phyloP scores from a whole-genome alignment of 2,113 vertebrate species.

The Trogon surrucura region DNA sequence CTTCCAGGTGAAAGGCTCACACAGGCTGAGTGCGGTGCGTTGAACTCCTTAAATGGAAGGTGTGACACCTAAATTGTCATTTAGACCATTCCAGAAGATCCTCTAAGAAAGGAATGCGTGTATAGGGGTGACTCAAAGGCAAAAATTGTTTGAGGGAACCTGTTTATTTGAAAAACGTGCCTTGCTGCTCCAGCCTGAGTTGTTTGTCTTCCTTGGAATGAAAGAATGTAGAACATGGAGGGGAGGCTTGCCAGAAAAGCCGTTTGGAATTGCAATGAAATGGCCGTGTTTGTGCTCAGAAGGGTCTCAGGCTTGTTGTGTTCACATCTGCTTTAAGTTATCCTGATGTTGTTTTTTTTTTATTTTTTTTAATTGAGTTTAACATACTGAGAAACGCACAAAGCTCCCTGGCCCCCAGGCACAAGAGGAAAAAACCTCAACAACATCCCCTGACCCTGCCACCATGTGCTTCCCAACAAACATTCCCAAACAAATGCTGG shows the following conservation, averaged over 20 bases:
- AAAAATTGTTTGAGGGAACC: conserved; percentile 47
- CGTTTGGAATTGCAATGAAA: conserved; percentile 65
- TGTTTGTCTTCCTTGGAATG: conserved; percentile 71
- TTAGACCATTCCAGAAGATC: background rate
- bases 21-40: rapidly evolving
- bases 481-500: conserved; percentile 5
- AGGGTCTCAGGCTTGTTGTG: conserved; percentile 52
- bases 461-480: conserved; percentile 59
- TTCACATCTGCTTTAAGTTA: conserved; percentile 73
- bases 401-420: conserved; percentile 36
- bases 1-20: background rate
- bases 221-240: conserved; percentile 65
- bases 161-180: conserved; percentile 67
- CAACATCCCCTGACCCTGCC: conserved; percentile 39
- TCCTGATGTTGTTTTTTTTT: background rate
- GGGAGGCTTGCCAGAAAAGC: conserved; percentile 57
- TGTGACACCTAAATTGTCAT: background rate
- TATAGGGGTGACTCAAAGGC: conserved; percentile 15
- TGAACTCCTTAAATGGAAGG: background rate
- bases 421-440: conserved; percentile 27
- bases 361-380: conserved; percentile 51
- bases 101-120: background rate
- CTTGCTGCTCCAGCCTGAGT: conserved; percentile 46
- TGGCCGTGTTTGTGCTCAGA: conserved; percentile 61
- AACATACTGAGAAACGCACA: conserved; percentile 50